Percentiles rank a stretch among this genome's conserved stretches.
Evolutionary conservation across 30 jellyfish, hydroid and myxozoan species (phyloP).

Genomic region (Rhopilema esculentum): DNA sequence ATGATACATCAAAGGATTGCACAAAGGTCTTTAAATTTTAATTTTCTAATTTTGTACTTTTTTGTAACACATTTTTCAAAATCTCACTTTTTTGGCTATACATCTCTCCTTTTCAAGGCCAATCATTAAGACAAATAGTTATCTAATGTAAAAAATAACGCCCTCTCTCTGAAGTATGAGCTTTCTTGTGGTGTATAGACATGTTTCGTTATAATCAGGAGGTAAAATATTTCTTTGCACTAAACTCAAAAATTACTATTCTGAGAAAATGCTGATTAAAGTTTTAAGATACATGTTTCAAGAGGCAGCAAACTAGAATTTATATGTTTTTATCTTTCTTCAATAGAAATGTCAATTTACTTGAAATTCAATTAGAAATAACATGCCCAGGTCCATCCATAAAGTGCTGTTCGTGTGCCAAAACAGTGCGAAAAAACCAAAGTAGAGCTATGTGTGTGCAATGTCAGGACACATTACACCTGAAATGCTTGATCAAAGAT

Average conservation of each 20-base stretch:
- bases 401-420: conserved; percentile 40
- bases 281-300: too few relatives aligned
- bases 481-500: conserved; percentile 47
- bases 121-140: neutral
- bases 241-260: neutral
- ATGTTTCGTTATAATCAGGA: neutral
- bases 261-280: neutral
- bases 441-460: conserved; percentile 51
- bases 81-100: neutral
- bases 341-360: neutral
- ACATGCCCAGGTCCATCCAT: conserved; percentile 58
- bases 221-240: neutral
- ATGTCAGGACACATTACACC: conserved; percentile 45
- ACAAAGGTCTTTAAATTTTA: neutral
- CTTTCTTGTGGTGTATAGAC: neutral
- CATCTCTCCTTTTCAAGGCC: neutral
- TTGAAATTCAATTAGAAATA: neutral
- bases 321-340: too few relatives aligned
- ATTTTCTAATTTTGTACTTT: neutral
- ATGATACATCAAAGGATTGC: neutral
- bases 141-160: neutral
- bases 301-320: neutral
- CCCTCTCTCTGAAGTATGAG: neutral
- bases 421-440: conserved; percentile 49
- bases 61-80: neutral